A percentile compares a stretch with the other conserved stretches of the same genome.
Conservation (phyloP, 2,888 invertebrate species). For the Plebejus argus region DNA sequence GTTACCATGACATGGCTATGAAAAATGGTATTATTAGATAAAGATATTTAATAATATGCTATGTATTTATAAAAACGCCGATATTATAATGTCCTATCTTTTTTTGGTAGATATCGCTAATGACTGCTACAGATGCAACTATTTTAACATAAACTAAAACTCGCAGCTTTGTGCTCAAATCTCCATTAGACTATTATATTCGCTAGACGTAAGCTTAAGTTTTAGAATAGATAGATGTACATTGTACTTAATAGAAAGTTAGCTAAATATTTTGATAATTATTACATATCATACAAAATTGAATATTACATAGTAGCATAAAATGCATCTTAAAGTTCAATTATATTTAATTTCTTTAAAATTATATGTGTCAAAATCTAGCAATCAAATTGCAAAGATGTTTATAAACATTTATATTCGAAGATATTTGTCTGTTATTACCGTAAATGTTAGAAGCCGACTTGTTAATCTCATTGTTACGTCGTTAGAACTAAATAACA, state of each 20-base stretch:
- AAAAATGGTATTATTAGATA: constrained; percentile 2
- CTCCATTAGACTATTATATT: constrained; percentile 4
- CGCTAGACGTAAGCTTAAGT: neutral
- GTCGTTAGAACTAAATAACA: constrained; percentile 19
- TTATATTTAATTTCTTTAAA: neutral
- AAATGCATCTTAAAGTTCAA: neutral
- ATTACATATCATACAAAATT: constrained; percentile 4
- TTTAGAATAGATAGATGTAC: neutral
- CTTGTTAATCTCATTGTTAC: constrained; percentile 22
- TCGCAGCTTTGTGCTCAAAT: constrained; percentile 21
- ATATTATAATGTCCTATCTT: neutral
- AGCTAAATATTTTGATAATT: neutral
- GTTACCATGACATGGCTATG: neutral
- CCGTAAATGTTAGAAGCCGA: neutral
- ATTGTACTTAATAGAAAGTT: neutral
- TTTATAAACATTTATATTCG: neutral
- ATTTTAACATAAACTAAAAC: constrained; percentile 15
- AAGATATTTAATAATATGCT: neutral
- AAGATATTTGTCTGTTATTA: neutral
- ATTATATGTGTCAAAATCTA: neutral
- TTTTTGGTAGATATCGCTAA: neutral
- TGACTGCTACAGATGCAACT: constrained; percentile 2
- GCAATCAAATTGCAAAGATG: constrained; percentile 13
- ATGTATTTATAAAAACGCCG: neutral
- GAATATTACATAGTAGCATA: neutral